Evolutionary conservation across 2,797 vertebrate genomes (phyloP).

Genomic region (Echeneis naucrates): DNA sequence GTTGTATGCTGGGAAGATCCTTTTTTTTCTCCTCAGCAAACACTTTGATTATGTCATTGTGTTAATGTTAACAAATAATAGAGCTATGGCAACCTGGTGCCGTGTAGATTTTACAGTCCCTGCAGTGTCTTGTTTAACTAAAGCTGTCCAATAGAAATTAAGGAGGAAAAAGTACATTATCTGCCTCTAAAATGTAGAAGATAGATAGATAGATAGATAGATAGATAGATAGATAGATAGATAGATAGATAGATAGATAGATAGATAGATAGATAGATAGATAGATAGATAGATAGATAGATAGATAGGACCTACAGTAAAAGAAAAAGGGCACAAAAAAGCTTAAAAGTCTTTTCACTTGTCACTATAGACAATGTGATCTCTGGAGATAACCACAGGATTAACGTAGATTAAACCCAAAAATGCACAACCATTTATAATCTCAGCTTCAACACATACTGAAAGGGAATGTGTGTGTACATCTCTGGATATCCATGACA

Average conservation of each 20-base stretch:
- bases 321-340: too few species aligned
- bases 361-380: background rate
- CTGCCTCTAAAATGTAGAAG: too few species aligned
- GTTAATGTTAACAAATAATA: slow-evolving; percentile 15
- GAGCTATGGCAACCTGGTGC: too few species aligned
- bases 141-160: too few species aligned
- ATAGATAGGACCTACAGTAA: background rate
- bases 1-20: background rate
- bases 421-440: background rate
- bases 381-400: background rate
- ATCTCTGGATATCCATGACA: background rate
- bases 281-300: too few species aligned
- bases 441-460: background rate
- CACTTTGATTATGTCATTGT: slow-evolving; percentile 15
- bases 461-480: background rate
- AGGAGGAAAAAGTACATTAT: too few species aligned
- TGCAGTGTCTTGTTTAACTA: too few species aligned
- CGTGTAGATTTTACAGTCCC: too few species aligned
- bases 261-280: too few species aligned
- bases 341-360: background rate
- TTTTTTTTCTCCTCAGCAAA: background rate
- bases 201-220: too few species aligned
- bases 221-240: too few species aligned
- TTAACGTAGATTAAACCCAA: background rate
- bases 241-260: too few species aligned